Evolutionary conservation across 1,140 invertebrate species (phyloP), one percentile per base, ranked within the genome.

Genomic region (Palaemon carinicauda): DNA sequence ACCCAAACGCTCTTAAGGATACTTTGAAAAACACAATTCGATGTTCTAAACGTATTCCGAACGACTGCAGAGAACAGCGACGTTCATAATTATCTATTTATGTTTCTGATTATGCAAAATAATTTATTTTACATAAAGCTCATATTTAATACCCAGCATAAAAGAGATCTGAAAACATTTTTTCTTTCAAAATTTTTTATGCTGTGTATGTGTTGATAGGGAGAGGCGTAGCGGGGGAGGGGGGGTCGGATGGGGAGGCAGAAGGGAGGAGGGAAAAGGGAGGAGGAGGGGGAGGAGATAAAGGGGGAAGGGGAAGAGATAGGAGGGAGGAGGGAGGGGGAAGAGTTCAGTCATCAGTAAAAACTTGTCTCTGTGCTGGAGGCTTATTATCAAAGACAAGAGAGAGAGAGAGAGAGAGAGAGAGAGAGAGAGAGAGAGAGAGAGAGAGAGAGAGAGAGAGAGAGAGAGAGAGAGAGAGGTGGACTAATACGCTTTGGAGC

Each of bases 361-460:
- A n/a, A 12, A 9, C 41, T 41, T 41, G 41, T 41, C 7, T 41
- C 41, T 41, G 41, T 12, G 41, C 41, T 12, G 41, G 41, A 41
- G 41, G 41, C 60, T 29, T 19, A 24, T 69, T 69, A 31, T 5
- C 24, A 78, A 19, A 50, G 74, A 78, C 5, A 77, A 50, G 31
- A 77, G 74, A 77, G 31, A 78, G 74, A 52, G 50, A 52, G 74
- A 78, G 74, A 78, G 50, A 78, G 50, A 21, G 74, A 78, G 74
- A 78, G 74, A 78, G 74, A 78, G 74, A 78, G n/a, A 19, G 51
- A 77, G 41, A 50, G 31, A 77, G 74, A 77, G 31, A 78, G 74
- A 52, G 50, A 52, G 74, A 78, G 74, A 78, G 50, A 78, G 50
- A 21, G 74, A 78, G 74, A 78, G 74, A 78, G 74, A 78, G 74